Evolutionary conservation across 2,797 vertebrate species (phyloP).

Genomic region (Thunnus albacares): DNA sequence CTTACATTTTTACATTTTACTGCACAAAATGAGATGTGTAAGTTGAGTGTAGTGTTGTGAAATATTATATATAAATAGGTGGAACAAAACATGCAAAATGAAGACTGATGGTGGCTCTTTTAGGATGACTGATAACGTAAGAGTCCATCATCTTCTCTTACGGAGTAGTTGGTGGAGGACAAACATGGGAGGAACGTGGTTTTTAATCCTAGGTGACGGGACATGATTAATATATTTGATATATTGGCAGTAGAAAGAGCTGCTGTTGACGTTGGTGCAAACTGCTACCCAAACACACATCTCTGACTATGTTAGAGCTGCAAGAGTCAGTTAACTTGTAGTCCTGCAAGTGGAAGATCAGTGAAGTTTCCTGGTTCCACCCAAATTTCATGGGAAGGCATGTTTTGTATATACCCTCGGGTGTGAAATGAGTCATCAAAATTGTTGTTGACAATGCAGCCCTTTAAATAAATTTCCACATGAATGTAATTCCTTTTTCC

Average conservation of each 20-base stretch:
- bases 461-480: not conserved
- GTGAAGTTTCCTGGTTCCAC: slow-evolving; percentile 21
- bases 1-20: not conserved
- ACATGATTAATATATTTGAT: not conserved
- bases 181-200: not conserved
- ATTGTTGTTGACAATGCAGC: not conserved
- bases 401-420: not conserved
- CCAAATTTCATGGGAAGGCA: not conserved
- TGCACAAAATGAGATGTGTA: not conserved
- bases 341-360: not conserved
- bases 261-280: not conserved
- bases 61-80: not conserved
- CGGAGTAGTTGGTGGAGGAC: not conserved
- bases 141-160: no score
- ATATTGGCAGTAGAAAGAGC: not conserved
- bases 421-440: slow-evolving; percentile 27
- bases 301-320: not conserved
- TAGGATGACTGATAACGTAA: not conserved
- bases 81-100: not conserved
- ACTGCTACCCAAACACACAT: not conserved
- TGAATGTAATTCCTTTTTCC: not conserved
- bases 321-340: not conserved
- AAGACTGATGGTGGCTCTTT: not conserved
- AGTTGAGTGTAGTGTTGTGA: not conserved
- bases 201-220: not conserved